Percentiles rank a stretch among this genome's conserved stretches.
Evolutionary conservation across 2,888 invertebrate genomes (phyloP).

Genomic region (Sipunculus nudus): DNA sequence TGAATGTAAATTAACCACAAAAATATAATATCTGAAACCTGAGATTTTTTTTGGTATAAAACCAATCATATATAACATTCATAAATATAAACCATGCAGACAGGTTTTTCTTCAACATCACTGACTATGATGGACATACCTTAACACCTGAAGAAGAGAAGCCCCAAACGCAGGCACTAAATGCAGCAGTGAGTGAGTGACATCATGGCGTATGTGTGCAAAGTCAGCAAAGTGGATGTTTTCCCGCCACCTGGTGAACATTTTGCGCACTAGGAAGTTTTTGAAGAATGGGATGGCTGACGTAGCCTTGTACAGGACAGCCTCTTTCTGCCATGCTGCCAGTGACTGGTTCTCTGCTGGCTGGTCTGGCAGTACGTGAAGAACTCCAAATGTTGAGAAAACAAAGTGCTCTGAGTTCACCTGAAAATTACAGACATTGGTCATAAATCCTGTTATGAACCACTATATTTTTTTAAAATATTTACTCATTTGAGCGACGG

Average conservation of each 20-base stretch:
- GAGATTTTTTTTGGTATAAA: no score
- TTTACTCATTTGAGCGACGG: no score
- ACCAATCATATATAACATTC: no score
- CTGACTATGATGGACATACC: no score
- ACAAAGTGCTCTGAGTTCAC: constrained; percentile 60
- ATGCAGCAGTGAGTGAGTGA: constrained; percentile 46
- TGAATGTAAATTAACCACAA: no score
- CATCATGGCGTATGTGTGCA: constrained; percentile 42
- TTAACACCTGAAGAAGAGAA: constrained; percentile 55
- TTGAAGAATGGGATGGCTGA: constrained; percentile 63
- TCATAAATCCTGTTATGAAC: no score
- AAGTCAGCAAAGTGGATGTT: constrained; percentile 54
- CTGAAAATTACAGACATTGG: no score
- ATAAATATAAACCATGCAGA: no score
- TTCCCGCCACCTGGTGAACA: constrained; percentile 61
- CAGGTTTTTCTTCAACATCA: no score
- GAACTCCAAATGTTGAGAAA: constrained; percentile 65
- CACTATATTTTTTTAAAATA: no score
- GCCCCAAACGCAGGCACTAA: constrained; percentile 58
- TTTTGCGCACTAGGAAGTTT: constrained; percentile 56
- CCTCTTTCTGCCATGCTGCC: constrained; percentile 63
- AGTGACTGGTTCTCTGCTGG: constrained; percentile 57
- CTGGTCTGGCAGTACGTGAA: constrained; percentile 57
- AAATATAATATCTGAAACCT: no score
- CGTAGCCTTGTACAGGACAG: constrained; percentile 62